phyloP scores from a whole-genome alignment of 1,140 invertebrate species.

The Hyles euphorbiae region DNA sequence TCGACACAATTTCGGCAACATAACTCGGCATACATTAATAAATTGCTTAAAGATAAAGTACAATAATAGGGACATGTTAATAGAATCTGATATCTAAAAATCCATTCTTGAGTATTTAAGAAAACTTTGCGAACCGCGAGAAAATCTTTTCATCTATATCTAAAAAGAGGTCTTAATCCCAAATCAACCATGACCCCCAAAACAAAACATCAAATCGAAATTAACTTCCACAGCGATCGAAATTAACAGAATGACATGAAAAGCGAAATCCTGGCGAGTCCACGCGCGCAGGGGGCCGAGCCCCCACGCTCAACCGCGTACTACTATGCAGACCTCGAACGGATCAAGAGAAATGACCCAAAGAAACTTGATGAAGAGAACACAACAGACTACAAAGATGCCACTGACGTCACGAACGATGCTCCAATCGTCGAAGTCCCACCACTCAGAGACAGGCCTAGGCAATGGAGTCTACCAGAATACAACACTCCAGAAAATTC shows the following conservation, averaged over 20 bases:
- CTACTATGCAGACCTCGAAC: conserved; percentile 68
- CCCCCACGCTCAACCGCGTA: conserved; percentile 67
- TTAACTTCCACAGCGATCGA: background rate
- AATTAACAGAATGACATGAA: conserved; percentile 14
- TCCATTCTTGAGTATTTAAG: no score
- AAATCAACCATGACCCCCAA: no score
- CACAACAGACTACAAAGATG: conserved; percentile 29
- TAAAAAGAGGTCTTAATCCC: no score
- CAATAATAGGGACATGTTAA: no score
- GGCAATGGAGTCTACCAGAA: conserved; percentile 41
- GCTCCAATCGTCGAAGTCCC: conserved; percentile 51
- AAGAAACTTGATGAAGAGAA: conserved; percentile 40
- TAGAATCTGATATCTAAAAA: no score
- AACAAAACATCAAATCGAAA: no score
- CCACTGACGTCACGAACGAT: conserved; percentile 49
- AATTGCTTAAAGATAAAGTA: no score
- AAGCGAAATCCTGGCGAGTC: conserved; percentile 34
- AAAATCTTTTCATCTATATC: no score
- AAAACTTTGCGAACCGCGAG: no score
- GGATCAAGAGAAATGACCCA: conserved; percentile 38
- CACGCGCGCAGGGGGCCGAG: conserved; percentile 33
- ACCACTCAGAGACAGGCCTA: conserved; percentile 44
- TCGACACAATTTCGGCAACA: no score
- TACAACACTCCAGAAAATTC: conserved; percentile 44
- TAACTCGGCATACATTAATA: no score